Conservation (phyloP, 2,888 invertebrate species). For the Drosophila glabriapex region DNA sequence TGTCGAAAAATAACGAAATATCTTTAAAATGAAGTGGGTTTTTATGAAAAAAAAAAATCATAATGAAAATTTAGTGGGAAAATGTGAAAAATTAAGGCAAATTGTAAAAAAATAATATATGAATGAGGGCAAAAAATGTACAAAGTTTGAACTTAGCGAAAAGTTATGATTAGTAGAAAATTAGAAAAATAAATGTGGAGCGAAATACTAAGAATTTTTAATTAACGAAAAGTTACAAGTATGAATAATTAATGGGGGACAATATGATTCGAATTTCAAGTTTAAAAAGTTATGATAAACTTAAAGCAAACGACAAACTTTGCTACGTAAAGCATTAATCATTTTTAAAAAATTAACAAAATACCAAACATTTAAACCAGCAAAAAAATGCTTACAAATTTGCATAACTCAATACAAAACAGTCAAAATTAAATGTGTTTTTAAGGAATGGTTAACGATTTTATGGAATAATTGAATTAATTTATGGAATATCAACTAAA, state of each 20-base stretch:
- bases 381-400: neutral
- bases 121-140: neutral
- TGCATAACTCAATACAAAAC: neutral
- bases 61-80: neutral
- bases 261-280: neutral
- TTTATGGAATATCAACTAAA: neutral
- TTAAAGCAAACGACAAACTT: neutral
- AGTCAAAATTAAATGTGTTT: neutral
- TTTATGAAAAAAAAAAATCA: constrained; percentile 10
- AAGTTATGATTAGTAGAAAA: neutral
- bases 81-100: neutral
- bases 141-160: neutral
- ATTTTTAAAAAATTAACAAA: too few species aligned
- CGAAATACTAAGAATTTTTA: neutral
- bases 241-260: neutral
- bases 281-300: neutral
- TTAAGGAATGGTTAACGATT: neutral
- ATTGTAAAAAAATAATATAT: neutral
- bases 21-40: neutral
- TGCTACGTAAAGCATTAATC: neutral
- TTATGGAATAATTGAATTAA: neutral
- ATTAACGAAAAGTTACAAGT: neutral
- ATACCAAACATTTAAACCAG: neutral
- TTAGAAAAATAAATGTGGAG: neutral
- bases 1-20: constrained; percentile 43